Evolutionary conservation across 2,888 invertebrate genomes (phyloP).

Genomic region (Schizaphis graminum): DNA sequence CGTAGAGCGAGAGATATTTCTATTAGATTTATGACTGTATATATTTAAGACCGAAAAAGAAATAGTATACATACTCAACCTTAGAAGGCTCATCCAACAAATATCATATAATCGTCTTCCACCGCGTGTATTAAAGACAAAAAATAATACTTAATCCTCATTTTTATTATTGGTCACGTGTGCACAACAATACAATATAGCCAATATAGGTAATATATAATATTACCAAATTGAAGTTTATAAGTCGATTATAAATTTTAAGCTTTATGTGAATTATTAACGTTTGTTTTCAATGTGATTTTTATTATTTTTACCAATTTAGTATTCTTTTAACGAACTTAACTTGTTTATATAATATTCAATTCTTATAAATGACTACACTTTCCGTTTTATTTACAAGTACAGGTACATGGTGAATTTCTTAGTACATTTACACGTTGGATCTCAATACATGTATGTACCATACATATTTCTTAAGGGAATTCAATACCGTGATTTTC

Average conservation of each 20-base stretch:
- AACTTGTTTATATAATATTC: background rate
- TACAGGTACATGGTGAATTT: background rate
- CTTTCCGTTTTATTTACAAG: background rate
- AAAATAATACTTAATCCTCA: background rate
- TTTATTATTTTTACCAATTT: constrained; percentile 39
- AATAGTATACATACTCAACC: background rate
- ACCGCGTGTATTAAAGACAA: background rate
- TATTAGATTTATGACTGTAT: background rate
- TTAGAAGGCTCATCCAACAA: constrained; percentile 39
- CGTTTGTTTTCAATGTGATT: background rate
- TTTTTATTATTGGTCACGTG: constrained; percentile 14
- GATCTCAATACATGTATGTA: background rate
- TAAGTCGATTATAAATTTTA: background rate
- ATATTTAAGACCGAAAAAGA: background rate
- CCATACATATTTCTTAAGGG: background rate
- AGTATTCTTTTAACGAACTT: constrained; percentile 26
- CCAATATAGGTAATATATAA: background rate
- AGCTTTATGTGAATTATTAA: constrained; percentile 36
- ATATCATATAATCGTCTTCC: constrained; percentile 65
- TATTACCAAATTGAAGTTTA: background rate
- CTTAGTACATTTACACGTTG: background rate
- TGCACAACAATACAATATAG: background rate
- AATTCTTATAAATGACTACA: background rate
- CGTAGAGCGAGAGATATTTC: background rate
- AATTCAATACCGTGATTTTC: too few relatives aligned